Base-by-base conservation (phyloP, 1,140 invertebrate species). In the Nomia melanderi region DNA sequence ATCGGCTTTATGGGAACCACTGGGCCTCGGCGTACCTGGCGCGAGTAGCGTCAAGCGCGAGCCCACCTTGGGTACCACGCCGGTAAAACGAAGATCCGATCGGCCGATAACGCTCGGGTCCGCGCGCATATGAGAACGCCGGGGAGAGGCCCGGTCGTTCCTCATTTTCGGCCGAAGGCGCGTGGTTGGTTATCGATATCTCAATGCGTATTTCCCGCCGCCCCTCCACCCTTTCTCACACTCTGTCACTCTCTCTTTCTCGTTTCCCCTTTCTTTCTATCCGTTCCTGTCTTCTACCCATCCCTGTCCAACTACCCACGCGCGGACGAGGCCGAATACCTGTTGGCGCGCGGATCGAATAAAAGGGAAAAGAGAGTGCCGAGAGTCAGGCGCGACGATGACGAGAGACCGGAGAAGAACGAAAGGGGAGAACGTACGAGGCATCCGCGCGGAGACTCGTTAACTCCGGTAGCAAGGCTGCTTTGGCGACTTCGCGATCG, bases 401-500 rank as follows among this genome's bases (percentile, higher is more conserved):
- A 54, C 23, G 39, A 63, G 36, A 59, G 14, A n/a, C 27, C 25
- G 50, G n/a, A n/a, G n/a, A 50, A 73, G 65, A 54, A 36, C 17
- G 47, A 25, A 17, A 25, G 44, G 59, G 33, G 69, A 62, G 23
- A 74, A 63, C n/a, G 65, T n/a, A 39, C 27, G 36, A 69, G 54
- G 56, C 53, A 7, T 47, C 33, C 25, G 63, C 60, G 54, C n/a
- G 8, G 50, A 80, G 66, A 72, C 77, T 83, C 78, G 83, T 85
- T 78, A 86, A 86, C 72, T 86, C 80, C 84, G 57, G 84, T 85
- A 86, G 84, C 76, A 59, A 78, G 74, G 54, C 79, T 73, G n/a
- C 83, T 85, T 85, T 53, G 84, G 77, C 74, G 81, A 83, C 77
- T 82, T 71, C n/a, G 66, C 78, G 80, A 86, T 85, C 75, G 62